Percentiles rank a stretch among this genome's conserved stretches.
These are phyloP conservation scores for Crotalus helleri DNA, from an alignment of 2,113 vertebrate species.

Conservation along the genomic window DNA sequence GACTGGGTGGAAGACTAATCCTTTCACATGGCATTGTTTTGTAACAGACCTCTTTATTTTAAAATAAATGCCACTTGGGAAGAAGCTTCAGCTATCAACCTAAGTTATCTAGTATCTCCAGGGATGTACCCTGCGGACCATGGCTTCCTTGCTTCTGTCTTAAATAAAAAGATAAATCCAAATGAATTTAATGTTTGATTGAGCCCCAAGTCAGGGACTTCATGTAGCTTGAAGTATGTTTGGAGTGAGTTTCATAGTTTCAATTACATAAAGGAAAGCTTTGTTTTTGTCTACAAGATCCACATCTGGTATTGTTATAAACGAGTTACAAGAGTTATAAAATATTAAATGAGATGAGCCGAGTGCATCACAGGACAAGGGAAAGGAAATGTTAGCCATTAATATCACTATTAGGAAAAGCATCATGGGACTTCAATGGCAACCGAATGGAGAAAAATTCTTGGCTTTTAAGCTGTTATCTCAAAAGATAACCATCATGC, in stretches of 20 bases:
- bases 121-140: background rate
- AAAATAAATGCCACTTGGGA: background rate
- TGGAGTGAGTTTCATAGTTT: background rate
- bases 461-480: background rate
- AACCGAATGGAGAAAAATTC: background rate
- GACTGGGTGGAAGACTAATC: background rate
- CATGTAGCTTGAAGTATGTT: background rate
- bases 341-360: slow-evolving; percentile 7
- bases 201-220: background rate
- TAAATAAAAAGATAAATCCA: background rate
- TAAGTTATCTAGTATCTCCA: background rate
- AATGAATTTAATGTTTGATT: background rate
- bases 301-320: slow-evolving; percentile 20
- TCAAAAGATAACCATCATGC: background rate
- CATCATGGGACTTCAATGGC: slow-evolving; percentile 14
- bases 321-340: slow-evolving; percentile 4
- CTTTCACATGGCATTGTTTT: background rate
- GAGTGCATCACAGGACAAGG: background rate
- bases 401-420: background rate
- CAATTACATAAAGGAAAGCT: background rate
- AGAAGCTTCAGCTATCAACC: background rate
- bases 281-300: background rate
- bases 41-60: background rate
- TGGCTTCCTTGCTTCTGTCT: background rate
- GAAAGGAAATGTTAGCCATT: background rate